Evolutionary conservation across 2,797 vertebrate genomes (phyloP), one percentile per base, ranked within the genome.

Genomic region (Siniperca scherzeri): DNA sequence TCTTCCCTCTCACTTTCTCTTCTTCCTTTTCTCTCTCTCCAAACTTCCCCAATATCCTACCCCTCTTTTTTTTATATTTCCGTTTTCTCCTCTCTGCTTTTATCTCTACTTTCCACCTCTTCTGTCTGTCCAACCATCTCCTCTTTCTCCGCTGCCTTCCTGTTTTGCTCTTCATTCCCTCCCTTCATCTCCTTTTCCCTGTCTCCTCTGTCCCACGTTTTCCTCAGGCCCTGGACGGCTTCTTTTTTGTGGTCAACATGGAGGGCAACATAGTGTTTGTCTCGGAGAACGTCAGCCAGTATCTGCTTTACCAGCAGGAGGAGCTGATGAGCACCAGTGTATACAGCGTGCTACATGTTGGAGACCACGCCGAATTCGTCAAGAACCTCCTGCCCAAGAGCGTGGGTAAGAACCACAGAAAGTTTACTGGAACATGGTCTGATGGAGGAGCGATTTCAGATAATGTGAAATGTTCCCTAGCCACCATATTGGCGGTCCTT

Each of bases 301-400:
- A 98, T 90, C 92, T 98, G 87, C 95, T 93, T 89, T 98, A 97
- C 94, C 97, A 98, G 92, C 97, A 98, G 94, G 97, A 98, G 93
- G 97, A 97, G 91, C 95, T 98, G 93, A 97, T 98, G 95, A 98
- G 96, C 96, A 97, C 96, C 92, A 97, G 96, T 74, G 97, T 98
- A 70, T 98, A 97, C 84, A 97, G 95, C 89, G 95, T 98, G 91
- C 95, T 98, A 89, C 97, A 98, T 40, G 97, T 97, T 13, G 97
- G 97, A 81, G 97, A 98, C 91, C 97, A 98, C 82, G 94, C 93
- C 3, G 97, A 98, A 89, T 98, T 98, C 86, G 94, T 97, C 93
- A 97, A 96, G 96, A 97, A 97, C 92, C 96, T 98, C 88, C 95
- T 98, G 94, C 97, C 97, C 87, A 98, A 97, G 93, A 97, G 97